These are phyloP conservation scores for Tiliqua scincoides DNA, from an alignment of 2,113 vertebrate genomes.

Conservation along the genomic window DNA sequence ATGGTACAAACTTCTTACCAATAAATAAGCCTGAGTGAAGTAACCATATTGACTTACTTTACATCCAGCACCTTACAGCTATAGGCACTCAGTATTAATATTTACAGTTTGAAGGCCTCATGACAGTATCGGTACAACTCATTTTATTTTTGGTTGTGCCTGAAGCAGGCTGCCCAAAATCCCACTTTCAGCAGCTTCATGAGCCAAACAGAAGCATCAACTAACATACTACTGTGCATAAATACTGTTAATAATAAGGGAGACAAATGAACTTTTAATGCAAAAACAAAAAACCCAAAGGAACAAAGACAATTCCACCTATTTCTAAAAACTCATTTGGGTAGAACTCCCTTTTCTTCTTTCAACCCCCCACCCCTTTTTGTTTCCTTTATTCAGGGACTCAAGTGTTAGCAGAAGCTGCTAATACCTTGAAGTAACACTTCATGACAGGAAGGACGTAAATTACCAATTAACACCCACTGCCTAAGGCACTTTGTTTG, in stretches of 20 bases:
- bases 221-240: background rate
- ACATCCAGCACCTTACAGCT: too few relatives aligned
- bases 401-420: slow-evolving; percentile 18
- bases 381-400: background rate
- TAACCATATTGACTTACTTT: background rate
- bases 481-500: slow-evolving; percentile 12
- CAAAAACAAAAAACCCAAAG: background rate
- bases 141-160: background rate
- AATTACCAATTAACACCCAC: slow-evolving; percentile 13
- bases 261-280: background rate
- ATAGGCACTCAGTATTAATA: background rate
- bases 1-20: too few relatives aligned
- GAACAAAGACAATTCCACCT: background rate
- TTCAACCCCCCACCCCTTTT: background rate
- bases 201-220: background rate
- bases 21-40: background rate
- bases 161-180: too few relatives aligned
- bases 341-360: background rate
- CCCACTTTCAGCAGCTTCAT: background rate
- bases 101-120: background rate
- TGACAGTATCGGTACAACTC: background rate
- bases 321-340: background rate
- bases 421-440: background rate
- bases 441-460: background rate
- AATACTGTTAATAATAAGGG: too few relatives aligned